Conservation (phyloP, 2,888 invertebrate species). For the Epinotia nisella region DNA sequence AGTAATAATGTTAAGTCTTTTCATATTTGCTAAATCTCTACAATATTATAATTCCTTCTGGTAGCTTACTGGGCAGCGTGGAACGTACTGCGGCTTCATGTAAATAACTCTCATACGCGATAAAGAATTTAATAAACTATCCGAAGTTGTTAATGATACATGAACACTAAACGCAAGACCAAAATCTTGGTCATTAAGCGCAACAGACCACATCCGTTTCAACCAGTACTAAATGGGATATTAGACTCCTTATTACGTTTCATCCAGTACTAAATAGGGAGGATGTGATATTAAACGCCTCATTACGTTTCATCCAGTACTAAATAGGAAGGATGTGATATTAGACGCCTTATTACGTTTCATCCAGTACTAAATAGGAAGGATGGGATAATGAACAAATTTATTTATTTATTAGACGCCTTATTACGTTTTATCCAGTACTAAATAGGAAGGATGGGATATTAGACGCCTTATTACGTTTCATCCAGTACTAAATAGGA, state of each 20-base stretch:
- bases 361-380: too few species aligned
- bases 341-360: background rate
- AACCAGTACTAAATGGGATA: background rate
- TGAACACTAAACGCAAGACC: background rate
- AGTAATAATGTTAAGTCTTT: background rate
- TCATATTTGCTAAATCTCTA: background rate
- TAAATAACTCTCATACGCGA: slow-evolving; percentile 21
- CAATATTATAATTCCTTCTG: background rate
- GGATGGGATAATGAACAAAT: background rate
- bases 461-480: background rate
- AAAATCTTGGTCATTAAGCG: background rate
- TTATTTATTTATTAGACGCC: too few species aligned
- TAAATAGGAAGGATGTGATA: too few species aligned
- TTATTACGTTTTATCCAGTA: too few species aligned
- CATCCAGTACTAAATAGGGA: too few species aligned
- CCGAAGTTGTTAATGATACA: background rate
- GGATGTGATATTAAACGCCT: background rate
- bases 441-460: too few species aligned
- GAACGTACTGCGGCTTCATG: slow-evolving; percentile 9
- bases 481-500: too few species aligned
- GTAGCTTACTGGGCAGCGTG: slow-evolving; percentile 29
- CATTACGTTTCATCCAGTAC: too few species aligned
- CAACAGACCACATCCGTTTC: background rate
- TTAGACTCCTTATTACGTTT: background rate
- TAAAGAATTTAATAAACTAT: background rate